Conservation (phyloP, 2,113 vertebrate species). For the Aptenodytes patagonicus region DNA sequence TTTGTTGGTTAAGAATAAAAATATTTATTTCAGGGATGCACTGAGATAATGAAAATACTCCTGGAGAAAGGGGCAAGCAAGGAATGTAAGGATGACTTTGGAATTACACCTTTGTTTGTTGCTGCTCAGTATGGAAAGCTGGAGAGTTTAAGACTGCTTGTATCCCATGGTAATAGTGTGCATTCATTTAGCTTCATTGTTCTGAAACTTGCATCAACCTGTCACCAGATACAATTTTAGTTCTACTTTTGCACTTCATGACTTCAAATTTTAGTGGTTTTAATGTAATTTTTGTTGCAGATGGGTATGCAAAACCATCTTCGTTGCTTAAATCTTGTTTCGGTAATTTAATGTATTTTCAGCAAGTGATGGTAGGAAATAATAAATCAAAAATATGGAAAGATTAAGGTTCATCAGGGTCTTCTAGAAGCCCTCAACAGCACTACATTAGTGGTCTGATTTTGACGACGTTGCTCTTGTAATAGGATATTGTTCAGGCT, state of each 20-base stretch:
- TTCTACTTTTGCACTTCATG: background rate
- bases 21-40: constrained; percentile 75
- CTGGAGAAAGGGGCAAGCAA: constrained; percentile 74
- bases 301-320: background rate
- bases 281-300: background rate
- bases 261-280: background rate
- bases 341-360: background rate
- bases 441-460: background rate
- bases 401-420: background rate
- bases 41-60: constrained; percentile 82
- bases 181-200: background rate
- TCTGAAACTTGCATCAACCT: background rate
- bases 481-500: background rate
- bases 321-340: background rate
- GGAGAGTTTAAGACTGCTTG: constrained; percentile 81
- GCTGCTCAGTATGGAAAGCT: constrained; percentile 89
- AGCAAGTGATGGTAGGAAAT: background rate
- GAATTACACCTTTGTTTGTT: constrained; percentile 90
- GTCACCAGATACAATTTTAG: background rate
- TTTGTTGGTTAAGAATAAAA: background rate
- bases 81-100: constrained; percentile 87
- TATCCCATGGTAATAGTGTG: constrained; percentile 76
- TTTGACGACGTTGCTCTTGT: background rate
- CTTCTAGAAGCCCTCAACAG: background rate
- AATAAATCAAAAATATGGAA: background rate